phyloP scores from a whole-genome alignment of 2,113 vertebrate species.

The Dromaius novaehollandiae region DNA sequence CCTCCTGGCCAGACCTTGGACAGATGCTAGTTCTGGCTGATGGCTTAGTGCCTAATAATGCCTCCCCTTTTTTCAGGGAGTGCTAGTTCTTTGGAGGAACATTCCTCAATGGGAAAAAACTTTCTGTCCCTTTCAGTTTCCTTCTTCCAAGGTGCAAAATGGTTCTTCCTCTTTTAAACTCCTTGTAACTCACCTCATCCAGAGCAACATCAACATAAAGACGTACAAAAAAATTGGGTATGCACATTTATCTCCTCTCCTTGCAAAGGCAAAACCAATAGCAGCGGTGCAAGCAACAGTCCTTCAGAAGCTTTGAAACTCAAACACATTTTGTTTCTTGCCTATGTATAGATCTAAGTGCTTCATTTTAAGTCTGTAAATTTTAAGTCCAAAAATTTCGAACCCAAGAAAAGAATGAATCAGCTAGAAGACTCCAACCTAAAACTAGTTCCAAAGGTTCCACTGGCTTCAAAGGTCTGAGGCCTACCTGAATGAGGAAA shows the following conservation, averaged over 20 bases:
- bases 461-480: background rate
- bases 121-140: background rate
- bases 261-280: background rate
- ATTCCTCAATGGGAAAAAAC: background rate
- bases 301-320: background rate
- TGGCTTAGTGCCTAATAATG: background rate
- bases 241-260: background rate
- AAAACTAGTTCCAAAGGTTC: background rate
- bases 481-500: background rate
- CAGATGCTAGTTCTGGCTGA: background rate
- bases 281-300: background rate
- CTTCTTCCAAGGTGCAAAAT: background rate
- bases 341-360: background rate
- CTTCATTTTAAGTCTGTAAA: background rate
- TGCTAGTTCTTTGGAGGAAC: background rate
- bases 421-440: background rate
- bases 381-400: background rate
- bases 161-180: background rate
- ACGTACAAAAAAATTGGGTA: background rate
- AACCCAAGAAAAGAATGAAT: background rate
- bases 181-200: background rate
- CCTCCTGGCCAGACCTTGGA: background rate
- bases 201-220: background rate
- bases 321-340: background rate
- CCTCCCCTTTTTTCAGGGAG: background rate